phyloP scores from a whole-genome alignment of 37 sponge, comb jelly and placozoan species.

The Bolinopsis microptera region DNA sequence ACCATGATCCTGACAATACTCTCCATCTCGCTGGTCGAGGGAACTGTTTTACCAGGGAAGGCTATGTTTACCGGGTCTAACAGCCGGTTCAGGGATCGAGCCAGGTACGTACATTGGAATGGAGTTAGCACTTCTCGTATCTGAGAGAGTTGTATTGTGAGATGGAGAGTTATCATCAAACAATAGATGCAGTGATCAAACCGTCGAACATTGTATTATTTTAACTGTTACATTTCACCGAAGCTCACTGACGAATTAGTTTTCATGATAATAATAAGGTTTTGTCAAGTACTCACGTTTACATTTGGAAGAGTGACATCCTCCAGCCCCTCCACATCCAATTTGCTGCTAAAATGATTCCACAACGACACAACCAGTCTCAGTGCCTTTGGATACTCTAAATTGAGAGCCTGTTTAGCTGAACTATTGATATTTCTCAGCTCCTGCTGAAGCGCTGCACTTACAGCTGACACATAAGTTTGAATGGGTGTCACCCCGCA shows the following conservation, averaged over 20 bases:
- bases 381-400: constrained; percentile 53
- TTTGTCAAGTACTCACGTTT: constrained; percentile 49
- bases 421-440: constrained; percentile 36
- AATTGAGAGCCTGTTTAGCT: constrained; percentile 25
- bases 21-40: background rate
- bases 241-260: too few relatives aligned
- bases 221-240: too few relatives aligned
- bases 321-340: constrained; percentile 54
- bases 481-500: constrained; percentile 38
- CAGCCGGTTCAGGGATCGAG: constrained; percentile 52
- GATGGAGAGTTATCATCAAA: background rate
- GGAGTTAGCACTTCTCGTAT: constrained; percentile 20
- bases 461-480: constrained; percentile 3
- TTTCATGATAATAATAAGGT: too few relatives aligned
- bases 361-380: constrained; percentile 34
- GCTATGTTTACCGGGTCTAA: constrained; percentile 53
- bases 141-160: background rate
- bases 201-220: too few relatives aligned
- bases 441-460: constrained; percentile 7
- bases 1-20: constrained; percentile 35
- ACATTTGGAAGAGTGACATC: constrained; percentile 20
- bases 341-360: constrained; percentile 13
- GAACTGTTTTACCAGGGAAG: constrained; percentile 36
- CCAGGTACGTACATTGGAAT: constrained; percentile 48
- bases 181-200: too few relatives aligned